Conservation (phyloP, 2,797 vertebrate genomes). For the Antrozous pallidus region DNA sequence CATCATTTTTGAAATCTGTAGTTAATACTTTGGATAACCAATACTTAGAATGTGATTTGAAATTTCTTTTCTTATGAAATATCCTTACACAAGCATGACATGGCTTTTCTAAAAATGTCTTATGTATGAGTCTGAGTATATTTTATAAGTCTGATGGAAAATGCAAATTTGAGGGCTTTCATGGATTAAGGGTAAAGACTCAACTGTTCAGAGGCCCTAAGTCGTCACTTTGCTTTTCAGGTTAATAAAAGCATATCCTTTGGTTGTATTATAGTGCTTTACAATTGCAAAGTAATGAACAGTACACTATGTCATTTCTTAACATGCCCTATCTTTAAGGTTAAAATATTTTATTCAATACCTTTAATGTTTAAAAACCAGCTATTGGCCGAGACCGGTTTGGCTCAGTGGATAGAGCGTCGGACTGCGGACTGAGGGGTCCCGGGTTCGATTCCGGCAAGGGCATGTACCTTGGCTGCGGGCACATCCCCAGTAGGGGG, state of each 20-base stretch:
- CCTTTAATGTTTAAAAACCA: conserved; percentile 23
- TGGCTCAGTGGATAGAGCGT: no score
- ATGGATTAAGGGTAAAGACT: conserved; percentile 29
- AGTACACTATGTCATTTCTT: not conserved
- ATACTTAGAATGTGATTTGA: conserved; percentile 63
- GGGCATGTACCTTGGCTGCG: no score
- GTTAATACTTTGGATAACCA: conserved; percentile 63
- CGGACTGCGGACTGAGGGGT: no score
- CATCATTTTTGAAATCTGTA: conserved; percentile 62
- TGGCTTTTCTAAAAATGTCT: conserved; percentile 67
- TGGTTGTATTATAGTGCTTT: conserved; percentile 16
- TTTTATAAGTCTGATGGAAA: conserved; percentile 62
- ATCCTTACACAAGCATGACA: conserved; percentile 52
- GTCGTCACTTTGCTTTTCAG: conserved; percentile 43
- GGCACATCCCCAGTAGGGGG: no score
- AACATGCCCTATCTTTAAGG: conserved; percentile 23
- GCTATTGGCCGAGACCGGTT: no score
- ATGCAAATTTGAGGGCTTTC: conserved; percentile 62
- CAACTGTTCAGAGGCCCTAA: conserved; percentile 36
- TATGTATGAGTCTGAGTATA: conserved; percentile 56
- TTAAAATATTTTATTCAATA: conserved; percentile 32
- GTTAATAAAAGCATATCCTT: conserved; percentile 47
- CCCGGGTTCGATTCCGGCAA: no score
- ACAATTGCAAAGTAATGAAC: conserved; percentile 11
- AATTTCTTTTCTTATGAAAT: conserved; percentile 62